Evolutionary conservation across 2,113 vertebrate species (phyloP).

Genomic region (Rhinolophus ferrumequinum): DNA sequence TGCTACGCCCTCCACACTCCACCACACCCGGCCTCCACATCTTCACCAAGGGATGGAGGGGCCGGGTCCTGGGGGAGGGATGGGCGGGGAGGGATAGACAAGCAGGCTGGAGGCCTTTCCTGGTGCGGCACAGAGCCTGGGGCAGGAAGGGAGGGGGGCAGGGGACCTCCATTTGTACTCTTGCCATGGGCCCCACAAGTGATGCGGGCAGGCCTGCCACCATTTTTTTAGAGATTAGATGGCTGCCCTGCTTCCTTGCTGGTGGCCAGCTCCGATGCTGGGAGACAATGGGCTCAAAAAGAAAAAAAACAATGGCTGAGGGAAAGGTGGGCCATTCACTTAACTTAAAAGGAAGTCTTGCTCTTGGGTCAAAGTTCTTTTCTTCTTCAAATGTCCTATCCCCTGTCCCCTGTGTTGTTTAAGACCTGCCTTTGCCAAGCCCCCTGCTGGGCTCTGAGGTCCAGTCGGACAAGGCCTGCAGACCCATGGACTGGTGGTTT

Average conservation of each 20-base stretch:
- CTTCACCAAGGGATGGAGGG: too few relatives aligned
- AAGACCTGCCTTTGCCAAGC: background rate
- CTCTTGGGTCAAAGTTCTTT: background rate
- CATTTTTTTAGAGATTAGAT: background rate
- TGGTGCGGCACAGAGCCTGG: background rate
- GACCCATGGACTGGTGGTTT: rapidly evolving
- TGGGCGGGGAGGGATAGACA: too few relatives aligned
- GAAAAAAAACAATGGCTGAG: too few relatives aligned
- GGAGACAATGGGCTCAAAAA: background rate
- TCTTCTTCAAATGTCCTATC: background rate
- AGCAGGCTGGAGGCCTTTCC: background rate
- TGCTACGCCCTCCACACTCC: too few relatives aligned
- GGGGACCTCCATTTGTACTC: background rate
- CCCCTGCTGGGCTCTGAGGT: background rate
- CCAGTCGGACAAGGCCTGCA: background rate
- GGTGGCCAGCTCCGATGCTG: background rate
- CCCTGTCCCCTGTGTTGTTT: background rate
- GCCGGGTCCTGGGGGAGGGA: rapidly evolving
- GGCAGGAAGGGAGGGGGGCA: background rate
- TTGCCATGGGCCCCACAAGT: background rate
- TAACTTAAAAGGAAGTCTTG: background rate
- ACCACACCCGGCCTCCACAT: background rate
- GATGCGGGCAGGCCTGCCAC: background rate
- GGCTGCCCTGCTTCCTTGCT: background rate
- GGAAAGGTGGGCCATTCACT: rapidly evolving